Conservation (phyloP, 2,888 invertebrate species). For the Athripsodes cinereus region DNA sequence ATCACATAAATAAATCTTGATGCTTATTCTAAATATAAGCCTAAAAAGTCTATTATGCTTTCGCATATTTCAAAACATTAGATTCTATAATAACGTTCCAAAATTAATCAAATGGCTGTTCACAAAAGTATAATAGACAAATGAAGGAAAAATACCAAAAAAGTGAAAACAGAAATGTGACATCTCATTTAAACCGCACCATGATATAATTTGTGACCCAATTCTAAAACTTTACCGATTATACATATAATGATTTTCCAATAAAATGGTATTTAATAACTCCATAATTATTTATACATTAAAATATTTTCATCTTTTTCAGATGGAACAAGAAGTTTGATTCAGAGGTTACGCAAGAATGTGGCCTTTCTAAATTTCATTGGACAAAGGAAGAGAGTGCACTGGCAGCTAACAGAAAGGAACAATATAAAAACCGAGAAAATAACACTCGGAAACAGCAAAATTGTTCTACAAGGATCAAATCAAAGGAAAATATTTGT, state of each 20-base stretch:
- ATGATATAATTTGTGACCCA: neutral
- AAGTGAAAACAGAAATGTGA: neutral
- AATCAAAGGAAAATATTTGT: neutral
- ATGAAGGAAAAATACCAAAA: neutral
- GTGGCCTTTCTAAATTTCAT: slow-evolving; percentile 3
- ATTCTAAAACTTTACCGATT: neutral
- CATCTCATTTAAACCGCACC: neutral
- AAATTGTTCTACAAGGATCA: neutral
- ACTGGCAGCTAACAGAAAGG: neutral
- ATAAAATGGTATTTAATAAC: neutral
- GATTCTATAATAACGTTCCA: neutral
- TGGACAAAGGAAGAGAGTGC: neutral
- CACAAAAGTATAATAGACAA: neutral
- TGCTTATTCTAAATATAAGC: neutral
- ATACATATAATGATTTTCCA: neutral
- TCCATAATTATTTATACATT: neutral
- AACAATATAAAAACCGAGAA: neutral
- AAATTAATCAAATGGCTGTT: neutral
- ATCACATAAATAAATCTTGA: neutral
- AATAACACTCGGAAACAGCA: neutral
- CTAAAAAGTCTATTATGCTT: no score
- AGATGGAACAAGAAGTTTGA: slow-evolving; percentile 1
- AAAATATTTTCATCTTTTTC: neutral
- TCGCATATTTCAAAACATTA: neutral
- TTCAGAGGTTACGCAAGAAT: slow-evolving; percentile 3